Evolutionary conservation across 2,888 invertebrate species (phyloP).

Genomic region (Automeris io): DNA sequence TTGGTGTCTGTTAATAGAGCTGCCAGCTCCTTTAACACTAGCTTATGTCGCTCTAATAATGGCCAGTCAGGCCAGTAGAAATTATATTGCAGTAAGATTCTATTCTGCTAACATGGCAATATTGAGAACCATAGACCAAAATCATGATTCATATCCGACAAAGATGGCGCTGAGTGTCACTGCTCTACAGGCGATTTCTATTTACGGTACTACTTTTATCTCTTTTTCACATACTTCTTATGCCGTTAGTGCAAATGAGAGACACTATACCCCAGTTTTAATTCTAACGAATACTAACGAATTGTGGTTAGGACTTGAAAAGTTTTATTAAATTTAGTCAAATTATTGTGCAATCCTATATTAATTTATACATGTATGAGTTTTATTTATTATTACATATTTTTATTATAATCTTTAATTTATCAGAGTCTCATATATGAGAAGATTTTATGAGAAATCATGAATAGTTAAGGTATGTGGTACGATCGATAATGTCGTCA

Average conservation of each 20-base stretch:
- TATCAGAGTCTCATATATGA: slow-evolving; percentile 14
- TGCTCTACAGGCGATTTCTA: slow-evolving; percentile 42
- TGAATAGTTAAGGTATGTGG: slow-evolving; percentile 64
- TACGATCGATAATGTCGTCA: slow-evolving; percentile 69
- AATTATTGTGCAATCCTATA: slow-evolving; percentile 46
- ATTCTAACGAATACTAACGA: slow-evolving; percentile 74
- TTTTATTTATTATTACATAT: slow-evolving; percentile 25
- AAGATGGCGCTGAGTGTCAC: slow-evolving; percentile 47
- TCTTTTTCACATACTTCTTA: slow-evolving; percentile 29
- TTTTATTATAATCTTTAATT: slow-evolving; percentile 29
- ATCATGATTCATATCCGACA: slow-evolving; percentile 27
- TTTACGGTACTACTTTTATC: slow-evolving; percentile 41
- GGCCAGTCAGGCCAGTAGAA: too few relatives aligned
- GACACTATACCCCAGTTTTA: slow-evolving; percentile 44
- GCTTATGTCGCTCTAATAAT: too few relatives aligned
- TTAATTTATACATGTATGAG: slow-evolving; percentile 25
- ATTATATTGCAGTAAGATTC: too few relatives aligned
- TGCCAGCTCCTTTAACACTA: too few relatives aligned
- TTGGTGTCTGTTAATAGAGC: too few relatives aligned
- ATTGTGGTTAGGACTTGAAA: slow-evolving; percentile 57
- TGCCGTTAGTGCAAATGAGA: slow-evolving; percentile 27
- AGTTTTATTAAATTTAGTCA: slow-evolving; percentile 51
- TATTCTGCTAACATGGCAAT: slow-evolving; percentile 21
- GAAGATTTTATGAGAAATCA: slow-evolving; percentile 51
- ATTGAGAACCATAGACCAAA: slow-evolving; percentile 35